phyloP scores from a whole-genome alignment of 1,140 invertebrate genomes.

The Dendrolimus kikuchii region DNA sequence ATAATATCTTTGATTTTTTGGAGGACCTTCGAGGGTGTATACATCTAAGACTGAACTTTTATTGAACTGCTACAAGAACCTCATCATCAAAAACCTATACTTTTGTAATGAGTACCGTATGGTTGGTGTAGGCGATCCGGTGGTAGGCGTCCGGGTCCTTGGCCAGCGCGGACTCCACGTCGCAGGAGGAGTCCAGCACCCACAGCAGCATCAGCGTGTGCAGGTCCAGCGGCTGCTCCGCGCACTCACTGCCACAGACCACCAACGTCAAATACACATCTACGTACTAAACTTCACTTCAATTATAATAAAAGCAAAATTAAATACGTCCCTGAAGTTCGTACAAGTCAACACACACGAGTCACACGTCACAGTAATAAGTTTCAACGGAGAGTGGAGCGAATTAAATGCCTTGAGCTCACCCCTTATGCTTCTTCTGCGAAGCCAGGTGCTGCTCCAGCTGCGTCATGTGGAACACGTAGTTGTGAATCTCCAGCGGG shows the following conservation, averaged over 20 bases:
- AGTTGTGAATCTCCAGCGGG: slow-evolving; percentile 72
- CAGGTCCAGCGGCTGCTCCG: slow-evolving; percentile 64
- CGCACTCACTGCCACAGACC: slow-evolving; percentile 22
- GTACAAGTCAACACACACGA: too few relatives aligned
- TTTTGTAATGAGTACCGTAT: background rate
- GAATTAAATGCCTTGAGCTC: background rate
- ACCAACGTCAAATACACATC: background rate
- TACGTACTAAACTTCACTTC: background rate
- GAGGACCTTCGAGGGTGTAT: too few relatives aligned
- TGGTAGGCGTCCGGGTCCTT: slow-evolving; percentile 63
- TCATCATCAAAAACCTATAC: background rate
- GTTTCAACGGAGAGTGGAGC: background rate
- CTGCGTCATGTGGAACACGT: slow-evolving; percentile 72
- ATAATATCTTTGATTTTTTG: too few relatives aligned
- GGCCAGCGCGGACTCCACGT: slow-evolving; percentile 77
- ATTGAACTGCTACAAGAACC: too few relatives aligned
- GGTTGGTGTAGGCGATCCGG: background rate
- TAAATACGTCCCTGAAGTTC: too few relatives aligned
- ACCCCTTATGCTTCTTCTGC: slow-evolving; percentile 47
- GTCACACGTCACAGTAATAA: too few relatives aligned
- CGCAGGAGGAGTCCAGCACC: slow-evolving; percentile 78
- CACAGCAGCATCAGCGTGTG: slow-evolving; percentile 79
- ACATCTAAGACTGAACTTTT: too few relatives aligned
- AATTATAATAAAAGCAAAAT: too few relatives aligned
- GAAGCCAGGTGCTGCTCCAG: slow-evolving; percentile 67